phyloP scores from a whole-genome alignment of 1,140 invertebrate genomes.

The Drosophila funebris region DNA sequence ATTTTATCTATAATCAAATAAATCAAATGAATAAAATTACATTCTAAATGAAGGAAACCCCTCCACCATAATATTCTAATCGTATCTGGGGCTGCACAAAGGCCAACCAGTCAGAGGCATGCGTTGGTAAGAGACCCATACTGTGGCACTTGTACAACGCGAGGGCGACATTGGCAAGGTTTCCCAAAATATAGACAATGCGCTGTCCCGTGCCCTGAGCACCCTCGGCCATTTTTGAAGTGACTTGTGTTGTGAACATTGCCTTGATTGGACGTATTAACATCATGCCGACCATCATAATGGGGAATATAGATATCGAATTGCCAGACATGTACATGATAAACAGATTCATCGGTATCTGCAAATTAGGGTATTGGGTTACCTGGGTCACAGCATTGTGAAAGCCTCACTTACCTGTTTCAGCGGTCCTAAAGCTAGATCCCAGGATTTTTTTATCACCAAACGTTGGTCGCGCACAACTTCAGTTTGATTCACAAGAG shows the following conservation, averaged over 20 bases:
- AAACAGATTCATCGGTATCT: slow-evolving; percentile 98
- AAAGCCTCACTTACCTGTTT: slow-evolving; percentile 49
- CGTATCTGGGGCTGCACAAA: slow-evolving; percentile 96
- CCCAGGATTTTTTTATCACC: slow-evolving; percentile 98
- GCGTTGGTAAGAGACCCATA: slow-evolving; percentile 98
- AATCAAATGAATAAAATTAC: slow-evolving; percentile 40
- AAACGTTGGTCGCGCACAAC: slow-evolving; percentile 91
- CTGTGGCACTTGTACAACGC: slow-evolving; percentile 99
- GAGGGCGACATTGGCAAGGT: slow-evolving; percentile 95
- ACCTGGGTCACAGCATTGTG: not conserved
- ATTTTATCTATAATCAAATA: slow-evolving; percentile 65
- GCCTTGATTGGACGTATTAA: slow-evolving; percentile 98
- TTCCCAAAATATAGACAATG: slow-evolving; percentile 97
- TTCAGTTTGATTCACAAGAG: slow-evolving; percentile 89
- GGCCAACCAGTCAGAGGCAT: slow-evolving; percentile 99
- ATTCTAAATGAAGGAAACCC: slow-evolving; percentile 87
- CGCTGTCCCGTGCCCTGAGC: slow-evolving; percentile 95
- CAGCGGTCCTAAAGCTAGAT: slow-evolving; percentile 96
- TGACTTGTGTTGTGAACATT: slow-evolving; percentile 94
- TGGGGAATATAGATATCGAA: slow-evolving; percentile 99
- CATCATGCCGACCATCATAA: slow-evolving; percentile 99
- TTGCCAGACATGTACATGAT: slow-evolving; percentile 99
- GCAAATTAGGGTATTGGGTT: slow-evolving; percentile 12
- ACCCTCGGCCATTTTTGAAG: slow-evolving; percentile 98
- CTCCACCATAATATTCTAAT: slow-evolving; percentile 95